These are phyloP conservation scores for Manis crassicaudata DNA, from an alignment of 2,797 vertebrate species.

Conservation along the genomic window DNA sequence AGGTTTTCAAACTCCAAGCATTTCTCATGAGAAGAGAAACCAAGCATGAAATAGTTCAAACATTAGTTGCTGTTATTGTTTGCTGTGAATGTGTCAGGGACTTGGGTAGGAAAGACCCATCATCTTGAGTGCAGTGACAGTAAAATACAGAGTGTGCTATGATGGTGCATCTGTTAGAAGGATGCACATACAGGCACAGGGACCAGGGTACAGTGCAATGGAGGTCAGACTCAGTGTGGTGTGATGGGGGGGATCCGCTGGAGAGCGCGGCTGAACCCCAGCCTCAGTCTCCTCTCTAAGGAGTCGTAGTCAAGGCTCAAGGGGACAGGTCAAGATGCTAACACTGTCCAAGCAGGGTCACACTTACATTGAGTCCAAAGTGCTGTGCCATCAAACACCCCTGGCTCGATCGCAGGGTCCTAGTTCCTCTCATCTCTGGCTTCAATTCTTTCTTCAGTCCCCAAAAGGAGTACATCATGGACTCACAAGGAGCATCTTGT, in stretches of 20 bases:
- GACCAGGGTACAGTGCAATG: background rate
- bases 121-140: background rate
- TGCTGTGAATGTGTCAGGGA: background rate
- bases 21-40: background rate
- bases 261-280: background rate
- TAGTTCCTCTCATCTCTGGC: too few relatives aligned
- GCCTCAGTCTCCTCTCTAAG: background rate
- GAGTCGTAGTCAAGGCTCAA: background rate
- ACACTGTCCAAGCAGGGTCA: background rate
- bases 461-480: fast-evolving
- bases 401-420: background rate
- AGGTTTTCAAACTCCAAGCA: background rate
- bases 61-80: background rate
- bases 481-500: fast-evolving
- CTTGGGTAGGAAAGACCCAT: background rate
- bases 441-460: background rate
- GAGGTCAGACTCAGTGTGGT: fast-evolving
- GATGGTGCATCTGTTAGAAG: fast-evolving
- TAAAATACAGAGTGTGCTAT: background rate
- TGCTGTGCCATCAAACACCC: fast-evolving
- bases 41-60: background rate
- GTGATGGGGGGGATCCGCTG: fast-evolving
- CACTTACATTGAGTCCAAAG: background rate
- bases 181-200: fast-evolving
- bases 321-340: background rate